Evolutionary conservation across 1,140 invertebrate genomes (phyloP).

Genomic region (Drosophila parvula): DNA sequence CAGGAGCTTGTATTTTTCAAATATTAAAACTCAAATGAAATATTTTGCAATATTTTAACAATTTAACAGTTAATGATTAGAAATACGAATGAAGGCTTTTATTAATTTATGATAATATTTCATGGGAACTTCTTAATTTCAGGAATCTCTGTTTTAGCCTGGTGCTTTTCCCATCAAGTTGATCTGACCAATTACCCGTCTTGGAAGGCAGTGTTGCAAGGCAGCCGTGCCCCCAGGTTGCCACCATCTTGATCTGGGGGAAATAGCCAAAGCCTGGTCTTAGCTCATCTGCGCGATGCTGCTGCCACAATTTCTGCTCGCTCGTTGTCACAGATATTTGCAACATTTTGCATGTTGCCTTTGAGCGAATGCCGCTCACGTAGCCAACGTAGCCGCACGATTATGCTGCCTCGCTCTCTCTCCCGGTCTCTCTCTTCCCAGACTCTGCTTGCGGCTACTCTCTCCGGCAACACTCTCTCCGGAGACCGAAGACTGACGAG

Average conservation of each 20-base stretch:
- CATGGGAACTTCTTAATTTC: background rate
- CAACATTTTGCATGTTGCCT: constrained; percentile 79
- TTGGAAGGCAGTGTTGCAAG: constrained; percentile 38
- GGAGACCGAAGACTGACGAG: background rate
- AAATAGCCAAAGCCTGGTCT: background rate
- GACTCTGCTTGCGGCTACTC: background rate
- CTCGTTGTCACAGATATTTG: constrained; percentile 69
- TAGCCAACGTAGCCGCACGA: constrained; percentile 34
- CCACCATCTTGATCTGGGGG: background rate
- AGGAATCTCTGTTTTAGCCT: background rate
- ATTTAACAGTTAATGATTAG: background rate
- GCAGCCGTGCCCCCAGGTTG: constrained; percentile 12
- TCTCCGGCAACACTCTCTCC: constrained; percentile 18
- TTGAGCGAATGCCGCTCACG: constrained; percentile 75
- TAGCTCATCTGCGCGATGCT: constrained; percentile 3
- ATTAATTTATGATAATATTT: background rate
- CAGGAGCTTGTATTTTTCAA: too few species aligned
- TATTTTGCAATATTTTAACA: background rate
- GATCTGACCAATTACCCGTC: too few species aligned
- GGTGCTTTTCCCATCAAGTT: background rate
- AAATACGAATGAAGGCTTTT: too few species aligned
- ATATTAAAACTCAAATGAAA: too few species aligned
- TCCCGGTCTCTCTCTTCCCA: too few species aligned
- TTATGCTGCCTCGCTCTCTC: background rate
- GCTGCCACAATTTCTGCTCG: constrained; percentile 1